Evolutionary conservation across 2,113 vertebrate genomes (phyloP), one percentile per base, ranked within the genome.

Genomic region (Hystrix brachyura): DNA sequence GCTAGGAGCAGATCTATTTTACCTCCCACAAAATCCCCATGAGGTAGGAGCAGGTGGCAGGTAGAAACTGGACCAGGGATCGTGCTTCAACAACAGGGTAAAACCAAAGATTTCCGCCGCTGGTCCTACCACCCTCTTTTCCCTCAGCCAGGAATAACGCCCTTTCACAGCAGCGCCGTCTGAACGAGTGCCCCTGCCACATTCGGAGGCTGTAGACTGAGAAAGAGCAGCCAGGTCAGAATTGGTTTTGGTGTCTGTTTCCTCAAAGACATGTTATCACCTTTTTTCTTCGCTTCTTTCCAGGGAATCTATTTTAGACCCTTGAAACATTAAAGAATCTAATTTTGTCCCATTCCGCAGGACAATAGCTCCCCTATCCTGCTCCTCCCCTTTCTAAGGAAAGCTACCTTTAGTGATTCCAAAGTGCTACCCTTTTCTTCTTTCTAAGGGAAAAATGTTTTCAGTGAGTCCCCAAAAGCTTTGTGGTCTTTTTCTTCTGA

Each of bases 301-400:
- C 46, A 79, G 32, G 7, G 18, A 88, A 93, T 93, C 95, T 94
- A 87, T 97, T 90, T 97, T 93, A 97, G 95, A 90, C 57, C 12
- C 46, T 86, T 89, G 46, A 95, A 76, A 91, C 60, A 85, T 87
- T 55, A 94, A 80, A 92, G 18, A 85, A 78, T 65, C 82, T 94
- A 93, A 87, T 93, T 95, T 88, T 86, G 71, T 79, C 48, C 17
- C 79, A 91, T 82, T 89, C 43, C 65, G 94, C 55, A 7, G 60
- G 27, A 94, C 83, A 93, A 91, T 71, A 32, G 38, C 13, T 46
- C 25, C 18, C 46, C 65, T 93, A 51, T 19, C 4, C 27, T 69
- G 21, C 13, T 46, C 27, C 71, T 90, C 48, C 27, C 0, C n/a
- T 92, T 90, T 96, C 74, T 91, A 91, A 84, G 23, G 51, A 88